Conservation (phyloP, 2,888 invertebrate species). For the Caenorhabditis sp. region DNA sequence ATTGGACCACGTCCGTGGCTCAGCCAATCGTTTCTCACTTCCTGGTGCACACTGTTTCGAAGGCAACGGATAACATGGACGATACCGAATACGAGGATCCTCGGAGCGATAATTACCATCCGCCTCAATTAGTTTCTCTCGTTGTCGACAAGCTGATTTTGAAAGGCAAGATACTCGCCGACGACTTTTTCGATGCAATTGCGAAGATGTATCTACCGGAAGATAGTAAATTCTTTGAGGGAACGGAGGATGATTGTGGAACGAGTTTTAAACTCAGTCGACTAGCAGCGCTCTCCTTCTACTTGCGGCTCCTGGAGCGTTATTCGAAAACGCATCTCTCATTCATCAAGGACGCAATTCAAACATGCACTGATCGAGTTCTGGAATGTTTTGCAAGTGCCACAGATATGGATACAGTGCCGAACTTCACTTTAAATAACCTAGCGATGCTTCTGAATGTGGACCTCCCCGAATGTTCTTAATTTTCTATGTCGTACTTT, state of each 20-base stretch:
- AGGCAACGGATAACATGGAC: neutral
- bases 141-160: slow-evolving; percentile 34
- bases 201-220: slow-evolving; percentile 1
- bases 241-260: neutral
- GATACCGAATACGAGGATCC: slow-evolving; percentile 51
- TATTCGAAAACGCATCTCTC: slow-evolving; percentile 24
- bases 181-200: slow-evolving; percentile 9
- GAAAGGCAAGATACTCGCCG: slow-evolving; percentile 27
- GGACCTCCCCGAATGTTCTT: slow-evolving; percentile 12
- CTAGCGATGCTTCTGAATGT: slow-evolving; percentile 39
- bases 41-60: neutral
- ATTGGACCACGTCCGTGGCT: slow-evolving; percentile 20
- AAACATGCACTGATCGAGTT: slow-evolving; percentile 4
- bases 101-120: slow-evolving; percentile 29
- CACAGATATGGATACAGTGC: slow-evolving; percentile 30
- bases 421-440: slow-evolving; percentile 35
- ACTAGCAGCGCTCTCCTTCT: slow-evolving; percentile 11
- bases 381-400: slow-evolving; percentile 34
- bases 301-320: slow-evolving; percentile 29
- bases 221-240: slow-evolving; percentile 8
- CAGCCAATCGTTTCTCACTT: slow-evolving; percentile 16
- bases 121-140: slow-evolving; percentile 32
- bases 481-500: neutral
- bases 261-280: neutral
- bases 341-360: slow-evolving; percentile 22